A percentile compares a stretch with the other conserved stretches of the same genome.
phyloP scores from a whole-genome alignment of 2,113 vertebrate genomes.

The Microcebus lehilahytsara region DNA sequence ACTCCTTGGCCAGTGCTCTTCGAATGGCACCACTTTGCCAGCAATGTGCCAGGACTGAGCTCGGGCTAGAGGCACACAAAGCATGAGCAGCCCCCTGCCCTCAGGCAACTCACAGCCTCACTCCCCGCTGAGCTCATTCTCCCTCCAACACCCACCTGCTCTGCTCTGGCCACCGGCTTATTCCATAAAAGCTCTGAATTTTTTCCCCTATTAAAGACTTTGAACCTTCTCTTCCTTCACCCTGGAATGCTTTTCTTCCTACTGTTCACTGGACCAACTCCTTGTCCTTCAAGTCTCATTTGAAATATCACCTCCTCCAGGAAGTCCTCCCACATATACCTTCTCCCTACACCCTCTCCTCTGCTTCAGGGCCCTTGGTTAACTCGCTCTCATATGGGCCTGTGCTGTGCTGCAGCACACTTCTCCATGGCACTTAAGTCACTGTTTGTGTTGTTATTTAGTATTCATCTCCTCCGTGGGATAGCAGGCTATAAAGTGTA shows the following conservation, averaged over 20 bases:
- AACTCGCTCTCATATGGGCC: neutral
- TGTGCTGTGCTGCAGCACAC: neutral
- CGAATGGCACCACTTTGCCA: accelerated
- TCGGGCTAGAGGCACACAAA: neutral
- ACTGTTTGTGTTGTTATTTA: neutral
- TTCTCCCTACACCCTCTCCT: neutral
- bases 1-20: neutral
- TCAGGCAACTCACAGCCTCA: neutral
- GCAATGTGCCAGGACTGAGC: accelerated
- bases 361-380: neutral
- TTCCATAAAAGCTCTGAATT: neutral
- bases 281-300: neutral
- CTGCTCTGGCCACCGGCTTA: neutral
- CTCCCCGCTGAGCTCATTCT: neutral
- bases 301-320: neutral
- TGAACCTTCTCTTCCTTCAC: neutral
- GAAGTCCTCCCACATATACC: neutral
- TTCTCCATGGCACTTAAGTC: neutral
- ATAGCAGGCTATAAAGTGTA: neutral
- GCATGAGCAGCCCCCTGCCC: neutral
- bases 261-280: neutral
- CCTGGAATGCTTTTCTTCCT: neutral
- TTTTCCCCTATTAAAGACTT: neutral
- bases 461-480: neutral
- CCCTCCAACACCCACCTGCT: neutral